These are phyloP conservation scores for Cosmia trapezina DNA, from an alignment of 2,888 invertebrate genomes.

Conservation along the genomic window DNA sequence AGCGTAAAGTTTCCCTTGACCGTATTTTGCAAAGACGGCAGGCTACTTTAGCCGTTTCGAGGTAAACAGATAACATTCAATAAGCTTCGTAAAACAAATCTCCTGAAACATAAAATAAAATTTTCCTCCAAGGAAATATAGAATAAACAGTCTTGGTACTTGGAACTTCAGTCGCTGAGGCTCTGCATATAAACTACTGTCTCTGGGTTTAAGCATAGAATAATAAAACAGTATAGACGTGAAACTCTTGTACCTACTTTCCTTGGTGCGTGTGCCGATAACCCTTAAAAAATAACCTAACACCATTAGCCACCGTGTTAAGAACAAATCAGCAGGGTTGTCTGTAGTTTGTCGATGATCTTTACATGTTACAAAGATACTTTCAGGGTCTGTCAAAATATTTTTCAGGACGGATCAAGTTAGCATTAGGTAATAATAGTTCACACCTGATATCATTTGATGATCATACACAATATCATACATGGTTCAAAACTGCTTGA, in stretches of 20 bases:
- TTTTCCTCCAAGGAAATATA: conserved; percentile 44
- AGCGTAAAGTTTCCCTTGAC: not conserved
- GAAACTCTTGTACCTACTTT: not conserved
- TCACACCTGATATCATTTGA: no score
- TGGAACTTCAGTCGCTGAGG: conserved; percentile 38
- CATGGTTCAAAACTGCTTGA: no score
- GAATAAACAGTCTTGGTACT: conserved; percentile 44
- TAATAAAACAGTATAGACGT: conserved; percentile 7
- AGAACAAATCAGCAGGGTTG: no score
- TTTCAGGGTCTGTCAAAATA: no score
- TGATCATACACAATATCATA: no score
- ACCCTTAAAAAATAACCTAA: no score
- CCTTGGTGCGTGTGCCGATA: not conserved
- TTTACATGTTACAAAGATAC: no score
- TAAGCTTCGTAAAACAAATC: conserved; percentile 51
- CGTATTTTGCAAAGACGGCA: conserved; percentile 6
- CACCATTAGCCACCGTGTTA: no score
- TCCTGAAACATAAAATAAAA: conserved; percentile 47
- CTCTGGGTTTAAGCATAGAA: conserved; percentile 46
- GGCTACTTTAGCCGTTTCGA: not conserved
- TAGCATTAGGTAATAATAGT: no score
- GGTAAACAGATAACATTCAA: conserved; percentile 41
- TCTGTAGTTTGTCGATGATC: no score
- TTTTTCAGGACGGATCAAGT: no score
- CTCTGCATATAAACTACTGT: conserved; percentile 67